These are phyloP conservation scores for Urosaurus nigricauda DNA, from an alignment of 2,797 vertebrate genomes.

Conservation along the genomic window DNA sequence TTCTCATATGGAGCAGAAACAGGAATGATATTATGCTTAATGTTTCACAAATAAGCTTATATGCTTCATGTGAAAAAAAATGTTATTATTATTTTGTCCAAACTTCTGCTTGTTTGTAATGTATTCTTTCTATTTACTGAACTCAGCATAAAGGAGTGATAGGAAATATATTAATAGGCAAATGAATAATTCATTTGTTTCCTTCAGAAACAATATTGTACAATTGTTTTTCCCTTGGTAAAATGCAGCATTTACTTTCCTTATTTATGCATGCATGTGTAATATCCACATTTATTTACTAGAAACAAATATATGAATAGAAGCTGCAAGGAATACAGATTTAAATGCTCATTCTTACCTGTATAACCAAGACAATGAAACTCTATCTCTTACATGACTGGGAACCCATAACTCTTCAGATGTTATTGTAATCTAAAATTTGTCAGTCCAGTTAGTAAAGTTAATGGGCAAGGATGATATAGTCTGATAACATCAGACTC, in stretches of 20 bases:
- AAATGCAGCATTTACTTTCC: constrained; percentile 39
- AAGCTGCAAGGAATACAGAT: constrained; percentile 14
- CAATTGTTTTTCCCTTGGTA: constrained; percentile 43
- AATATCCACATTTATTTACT: constrained; percentile 36
- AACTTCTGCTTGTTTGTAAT: constrained; percentile 1
- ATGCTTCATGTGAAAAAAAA: constrained; percentile 7
- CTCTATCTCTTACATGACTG: background rate
- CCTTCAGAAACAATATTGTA: constrained; percentile 34
- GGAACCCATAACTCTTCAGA: background rate
- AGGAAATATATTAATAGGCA: constrained; percentile 18
- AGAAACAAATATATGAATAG: constrained; percentile 22
- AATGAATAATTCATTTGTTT: constrained; percentile 53
- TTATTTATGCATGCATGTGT: constrained; percentile 28
- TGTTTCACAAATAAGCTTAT: constrained; percentile 7
- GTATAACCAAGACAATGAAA: background rate
- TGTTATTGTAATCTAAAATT: background rate
- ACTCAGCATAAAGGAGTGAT: constrained; percentile 30
- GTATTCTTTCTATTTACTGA: constrained; percentile 1
- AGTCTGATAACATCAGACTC: background rate
- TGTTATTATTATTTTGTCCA: background rate
- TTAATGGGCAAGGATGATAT: background rate
- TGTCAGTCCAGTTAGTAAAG: background rate
- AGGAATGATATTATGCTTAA: background rate
- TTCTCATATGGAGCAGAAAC: background rate
- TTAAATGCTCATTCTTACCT: constrained; percentile 1